Conservation (phyloP, 2,113 vertebrate species). For the Caranx melampygus region DNA sequence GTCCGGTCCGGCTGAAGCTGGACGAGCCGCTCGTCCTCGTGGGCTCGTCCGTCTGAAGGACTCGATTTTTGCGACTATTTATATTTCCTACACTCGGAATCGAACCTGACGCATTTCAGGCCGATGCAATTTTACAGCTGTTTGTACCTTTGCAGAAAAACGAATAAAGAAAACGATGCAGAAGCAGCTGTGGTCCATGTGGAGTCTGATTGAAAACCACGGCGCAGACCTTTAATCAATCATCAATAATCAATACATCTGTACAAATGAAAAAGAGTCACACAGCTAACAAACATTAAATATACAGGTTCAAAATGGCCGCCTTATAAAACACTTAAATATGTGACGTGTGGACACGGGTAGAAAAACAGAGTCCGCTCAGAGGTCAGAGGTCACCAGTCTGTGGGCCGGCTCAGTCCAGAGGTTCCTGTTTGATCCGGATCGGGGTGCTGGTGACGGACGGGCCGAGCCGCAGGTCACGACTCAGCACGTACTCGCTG, state of each 20-base stretch:
- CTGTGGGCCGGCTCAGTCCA: slow-evolving; percentile 81
- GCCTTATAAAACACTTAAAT: slow-evolving; percentile 59
- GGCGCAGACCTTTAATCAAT: not conserved
- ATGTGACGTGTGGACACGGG: slow-evolving; percentile 31
- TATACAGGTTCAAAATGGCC: slow-evolving; percentile 47
- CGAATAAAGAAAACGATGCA: slow-evolving; percentile 74
- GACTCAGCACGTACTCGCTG: slow-evolving; percentile 92
- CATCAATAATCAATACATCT: slow-evolving; percentile 51
- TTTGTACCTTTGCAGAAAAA: slow-evolving; percentile 84
- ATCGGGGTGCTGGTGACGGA: slow-evolving; percentile 83
- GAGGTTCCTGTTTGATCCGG: slow-evolving; percentile 94
- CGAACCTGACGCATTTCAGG: slow-evolving; percentile 79
- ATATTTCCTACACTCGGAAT: slow-evolving; percentile 84
- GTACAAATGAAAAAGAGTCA: slow-evolving; percentile 53
- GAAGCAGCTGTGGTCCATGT: slow-evolving; percentile 60
- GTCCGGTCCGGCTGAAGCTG: slow-evolving; percentile 44
- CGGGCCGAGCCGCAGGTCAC: slow-evolving; percentile 85
- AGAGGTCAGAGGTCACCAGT: not conserved
- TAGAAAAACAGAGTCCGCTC: slow-evolving; percentile 8
- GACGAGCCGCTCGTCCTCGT: not conserved
- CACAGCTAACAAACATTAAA: slow-evolving; percentile 59
- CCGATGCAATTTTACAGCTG: slow-evolving; percentile 81
- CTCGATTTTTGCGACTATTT: slow-evolving; percentile 79
- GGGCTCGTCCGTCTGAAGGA: slow-evolving; percentile 57
- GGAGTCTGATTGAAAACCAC: too few relatives aligned